Percentiles rank a stretch among this genome's conserved stretches.
These are phyloP conservation scores for Picus viridis DNA, from an alignment of 2,797 vertebrate species.

Conservation along the genomic window DNA sequence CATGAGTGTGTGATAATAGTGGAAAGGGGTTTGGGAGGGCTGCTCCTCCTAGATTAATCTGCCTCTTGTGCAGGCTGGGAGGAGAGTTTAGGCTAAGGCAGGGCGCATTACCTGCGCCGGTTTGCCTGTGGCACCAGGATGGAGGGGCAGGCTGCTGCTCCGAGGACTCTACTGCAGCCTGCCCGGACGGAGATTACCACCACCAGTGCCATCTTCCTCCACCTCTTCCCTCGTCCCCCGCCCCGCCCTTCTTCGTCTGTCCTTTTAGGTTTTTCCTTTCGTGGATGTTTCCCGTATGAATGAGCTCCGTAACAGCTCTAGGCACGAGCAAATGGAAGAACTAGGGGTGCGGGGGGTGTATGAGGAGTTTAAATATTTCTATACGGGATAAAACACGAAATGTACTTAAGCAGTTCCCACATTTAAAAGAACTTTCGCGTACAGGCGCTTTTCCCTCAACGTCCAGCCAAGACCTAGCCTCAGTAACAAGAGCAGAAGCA, in stretches of 20 bases:
- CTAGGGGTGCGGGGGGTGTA: background rate
- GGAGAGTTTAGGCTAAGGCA: background rate
- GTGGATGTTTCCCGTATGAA: rapidly evolving
- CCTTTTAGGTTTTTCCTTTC: rapidly evolving
- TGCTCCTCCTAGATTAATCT: background rate
- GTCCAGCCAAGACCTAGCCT: background rate
- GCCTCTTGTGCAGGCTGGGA: rapidly evolving
- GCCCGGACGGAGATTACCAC: too few relatives aligned
- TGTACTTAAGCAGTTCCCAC: background rate
- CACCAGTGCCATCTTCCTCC: too few relatives aligned
- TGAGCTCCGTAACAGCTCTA: background rate
- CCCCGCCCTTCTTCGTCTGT: too few relatives aligned
- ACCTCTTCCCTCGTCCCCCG: too few relatives aligned
- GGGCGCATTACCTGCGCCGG: background rate
- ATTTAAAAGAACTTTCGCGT: background rate
- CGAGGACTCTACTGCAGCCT: too few relatives aligned
- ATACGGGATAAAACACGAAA: rapidly evolving
- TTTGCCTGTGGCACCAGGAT: too few relatives aligned
- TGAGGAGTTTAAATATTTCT: background rate
- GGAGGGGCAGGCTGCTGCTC: background rate
- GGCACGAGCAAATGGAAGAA: rapidly evolving
- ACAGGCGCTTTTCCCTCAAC: background rate
- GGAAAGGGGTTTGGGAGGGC: too few relatives aligned
- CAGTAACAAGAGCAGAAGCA: background rate
- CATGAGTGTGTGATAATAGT: rapidly evolving